Evolutionary conservation across 2,113 vertebrate genomes (phyloP), one percentile per base, ranked within the genome.

Genomic region (Brienomyrus brachyistius): DNA sequence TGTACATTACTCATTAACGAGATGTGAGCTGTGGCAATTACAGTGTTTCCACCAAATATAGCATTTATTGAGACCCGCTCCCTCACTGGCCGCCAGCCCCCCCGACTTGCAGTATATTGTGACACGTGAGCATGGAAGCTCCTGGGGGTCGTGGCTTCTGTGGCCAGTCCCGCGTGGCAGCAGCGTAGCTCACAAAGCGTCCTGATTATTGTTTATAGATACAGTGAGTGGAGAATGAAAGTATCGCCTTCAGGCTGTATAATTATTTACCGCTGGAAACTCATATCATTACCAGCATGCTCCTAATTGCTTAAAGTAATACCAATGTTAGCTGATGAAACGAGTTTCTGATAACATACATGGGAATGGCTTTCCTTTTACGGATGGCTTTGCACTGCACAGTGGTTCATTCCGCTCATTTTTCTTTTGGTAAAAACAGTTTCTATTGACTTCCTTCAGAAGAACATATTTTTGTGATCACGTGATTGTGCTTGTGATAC

Each of bases 151-250:
- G 97, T 93, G 94, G 96, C 97, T 96, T 95, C 96, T 93, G 96
- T 97, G 50, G 51, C 27, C 96, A 95, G 96, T 96, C 96, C 97
- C 95, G 95, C 97, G 95, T 94, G 94, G 95, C 95, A 95, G 94
- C 93, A 95, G 93, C 93, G 93, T 96, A 97, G 97, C 97, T 98
- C 90, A 96, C 97, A 96, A 96, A 96, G 97, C 97, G 97, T 96
- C 98, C 97, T 99, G 98, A 99, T 99, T 99, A 99, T 99, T 99
- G 98, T 98, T 98, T 99, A 99, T 99, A 98, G 98, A 99, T 99
- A 98, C 96, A 97, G 97, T 95, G 95, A 96, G 96, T 96, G 95
- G 96, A 97, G 97, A 98, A 99, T 98, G 97, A 99, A 98, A 98
- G 97, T 96, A 96, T 97, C 95, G 97, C 98, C 98, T 96, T 96